Conservation (phyloP, 2,888 invertebrate genomes). For the Drosophila prostipennis region DNA sequence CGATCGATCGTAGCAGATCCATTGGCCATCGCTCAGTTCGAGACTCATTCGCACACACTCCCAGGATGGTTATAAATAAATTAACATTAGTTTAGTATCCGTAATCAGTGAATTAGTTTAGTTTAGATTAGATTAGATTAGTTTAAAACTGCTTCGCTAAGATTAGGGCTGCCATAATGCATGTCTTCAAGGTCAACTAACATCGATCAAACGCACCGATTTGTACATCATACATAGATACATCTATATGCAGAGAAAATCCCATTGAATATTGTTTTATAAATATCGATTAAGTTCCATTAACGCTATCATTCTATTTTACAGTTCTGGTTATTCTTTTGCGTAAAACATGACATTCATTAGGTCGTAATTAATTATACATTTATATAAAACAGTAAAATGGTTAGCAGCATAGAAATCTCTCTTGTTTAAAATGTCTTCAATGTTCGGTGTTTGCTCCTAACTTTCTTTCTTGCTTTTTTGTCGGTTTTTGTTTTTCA, state of each 20-base stretch:
- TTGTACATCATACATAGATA: slow-evolving; percentile 67
- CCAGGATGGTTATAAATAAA: slow-evolving; percentile 63
- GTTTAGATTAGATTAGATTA: slow-evolving; percentile 29
- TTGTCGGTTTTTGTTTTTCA: not conserved
- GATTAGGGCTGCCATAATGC: slow-evolving; percentile 58
- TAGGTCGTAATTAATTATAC: slow-evolving; percentile 28
- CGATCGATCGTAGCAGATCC: slow-evolving; percentile 7
- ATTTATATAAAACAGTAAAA: slow-evolving; percentile 30
- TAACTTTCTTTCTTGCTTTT: slow-evolving; percentile 11
- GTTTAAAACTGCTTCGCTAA: slow-evolving; percentile 41
- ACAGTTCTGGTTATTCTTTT: slow-evolving; percentile 42
- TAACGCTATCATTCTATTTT: slow-evolving; percentile 52
- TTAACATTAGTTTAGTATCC: slow-evolving; percentile 60
- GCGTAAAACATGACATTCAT: slow-evolving; percentile 8
- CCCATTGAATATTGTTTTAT: slow-evolving; percentile 31
- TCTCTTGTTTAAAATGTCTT: slow-evolving; percentile 47
- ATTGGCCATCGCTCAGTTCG: slow-evolving; percentile 27
- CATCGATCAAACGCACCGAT: slow-evolving; percentile 63
- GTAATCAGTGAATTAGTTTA: slow-evolving; percentile 49
- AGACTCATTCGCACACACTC: slow-evolving; percentile 48
- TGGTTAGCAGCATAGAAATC: slow-evolving; percentile 45
- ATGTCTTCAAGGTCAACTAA: slow-evolving; percentile 72
- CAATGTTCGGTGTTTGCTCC: slow-evolving; percentile 25
- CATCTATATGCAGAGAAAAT: slow-evolving; percentile 34
- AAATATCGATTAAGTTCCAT: slow-evolving; percentile 32